Conservation (phyloP, 1,140 invertebrate genomes). For the Cydia splendana region DNA sequence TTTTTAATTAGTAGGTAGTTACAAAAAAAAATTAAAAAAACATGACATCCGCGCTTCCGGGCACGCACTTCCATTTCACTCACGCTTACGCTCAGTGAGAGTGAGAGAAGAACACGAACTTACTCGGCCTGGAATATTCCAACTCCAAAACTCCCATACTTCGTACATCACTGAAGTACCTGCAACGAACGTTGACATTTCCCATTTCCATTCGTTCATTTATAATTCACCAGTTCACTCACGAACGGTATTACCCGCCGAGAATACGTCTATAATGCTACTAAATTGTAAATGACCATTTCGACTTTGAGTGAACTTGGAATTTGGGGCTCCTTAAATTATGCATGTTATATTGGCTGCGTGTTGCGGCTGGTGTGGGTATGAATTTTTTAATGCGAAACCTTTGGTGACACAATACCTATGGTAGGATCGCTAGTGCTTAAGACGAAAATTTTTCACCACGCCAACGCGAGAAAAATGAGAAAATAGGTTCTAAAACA, state of each 20-base stretch:
- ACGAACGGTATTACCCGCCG: slow-evolving; percentile 39
- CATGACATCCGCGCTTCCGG: no score
- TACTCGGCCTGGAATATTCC: neutral
- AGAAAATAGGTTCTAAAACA: no score
- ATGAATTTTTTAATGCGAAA: slow-evolving; percentile 51
- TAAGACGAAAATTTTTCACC: no score
- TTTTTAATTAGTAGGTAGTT: no score
- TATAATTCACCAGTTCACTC: slow-evolving; percentile 61
- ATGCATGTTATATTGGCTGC: slow-evolving; percentile 66
- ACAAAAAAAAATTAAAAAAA: no score
- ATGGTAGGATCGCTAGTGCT: no score
- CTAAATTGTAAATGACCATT: slow-evolving; percentile 71
- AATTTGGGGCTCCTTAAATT: slow-evolving; percentile 63
- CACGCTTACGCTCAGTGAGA: no score
- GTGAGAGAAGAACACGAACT: no score
- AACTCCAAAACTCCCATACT: neutral
- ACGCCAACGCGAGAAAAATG: no score
- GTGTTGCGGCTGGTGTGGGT: slow-evolving; percentile 45
- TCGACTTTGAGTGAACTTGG: slow-evolving; percentile 66
- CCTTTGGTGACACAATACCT: neutral
- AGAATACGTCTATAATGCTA: slow-evolving; percentile 64
- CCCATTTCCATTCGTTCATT: slow-evolving; percentile 42
- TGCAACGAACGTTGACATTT: slow-evolving; percentile 32
- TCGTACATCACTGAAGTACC: slow-evolving; percentile 9
- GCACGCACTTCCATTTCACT: no score